Evolutionary conservation across 37 sponge, comb jelly and placozoan genomes (phyloP).

Genomic region (Trichoplax adhaerens): DNA sequence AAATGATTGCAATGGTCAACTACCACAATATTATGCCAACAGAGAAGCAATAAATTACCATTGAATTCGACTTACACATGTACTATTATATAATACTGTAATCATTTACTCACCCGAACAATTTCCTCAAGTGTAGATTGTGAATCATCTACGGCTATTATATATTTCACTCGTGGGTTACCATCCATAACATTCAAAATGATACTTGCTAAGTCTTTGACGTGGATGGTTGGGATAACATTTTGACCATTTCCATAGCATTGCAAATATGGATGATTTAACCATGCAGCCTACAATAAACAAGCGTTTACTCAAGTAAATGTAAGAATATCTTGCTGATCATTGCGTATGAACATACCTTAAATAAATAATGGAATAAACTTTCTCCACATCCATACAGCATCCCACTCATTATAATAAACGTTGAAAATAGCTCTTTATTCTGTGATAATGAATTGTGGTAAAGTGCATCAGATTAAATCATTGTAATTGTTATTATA

Average conservation of each 20-base stretch:
- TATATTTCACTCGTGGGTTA: slow-evolving; percentile 55
- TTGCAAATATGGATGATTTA: too few species aligned
- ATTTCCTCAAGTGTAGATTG: slow-evolving; percentile 65
- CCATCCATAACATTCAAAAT: slow-evolving; percentile 48
- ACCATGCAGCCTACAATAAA: slow-evolving; percentile 52
- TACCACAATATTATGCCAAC: too few species aligned
- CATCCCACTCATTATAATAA: slow-evolving; percentile 75
- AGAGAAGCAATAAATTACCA: too few species aligned
- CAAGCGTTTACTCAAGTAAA: neutral
- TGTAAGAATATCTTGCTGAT: neutral
- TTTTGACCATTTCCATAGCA: slow-evolving; percentile 67
- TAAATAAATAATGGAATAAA: slow-evolving; percentile 77
- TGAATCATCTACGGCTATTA: slow-evolving; percentile 77
- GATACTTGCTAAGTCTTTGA: slow-evolving; percentile 64
- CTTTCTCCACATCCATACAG: slow-evolving; percentile 70
- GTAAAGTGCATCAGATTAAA: too few species aligned
- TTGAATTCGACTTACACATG: too few species aligned
- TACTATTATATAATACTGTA: neutral
- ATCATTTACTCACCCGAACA: slow-evolving; percentile 29
- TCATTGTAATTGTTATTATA: too few species aligned
- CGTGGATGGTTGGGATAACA: slow-evolving; percentile 73
- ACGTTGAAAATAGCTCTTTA: slow-evolving; percentile 58
- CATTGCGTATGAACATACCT: slow-evolving; percentile 13
- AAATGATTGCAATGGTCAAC: too few species aligned
- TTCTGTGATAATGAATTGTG: slow-evolving; percentile 24